phyloP scores from a whole-genome alignment of 2,888 invertebrate species.

The Eupithecia tripunctaria region DNA sequence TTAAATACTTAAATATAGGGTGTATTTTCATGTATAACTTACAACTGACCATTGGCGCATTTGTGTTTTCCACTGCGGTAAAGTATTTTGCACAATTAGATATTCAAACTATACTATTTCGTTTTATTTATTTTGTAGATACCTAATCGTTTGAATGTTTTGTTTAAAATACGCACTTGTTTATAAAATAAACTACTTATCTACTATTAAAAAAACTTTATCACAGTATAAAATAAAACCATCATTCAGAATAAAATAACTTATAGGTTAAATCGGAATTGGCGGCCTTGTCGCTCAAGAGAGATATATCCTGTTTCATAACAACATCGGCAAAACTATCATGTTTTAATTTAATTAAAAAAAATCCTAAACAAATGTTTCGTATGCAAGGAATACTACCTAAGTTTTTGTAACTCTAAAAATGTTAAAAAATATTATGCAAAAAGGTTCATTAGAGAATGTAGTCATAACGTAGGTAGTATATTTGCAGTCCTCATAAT shows the following conservation, averaged over 20 bases:
- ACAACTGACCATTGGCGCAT: neutral
- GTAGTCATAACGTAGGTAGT: neutral
- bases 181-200: too few relatives aligned
- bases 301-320: too few relatives aligned
- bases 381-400: neutral
- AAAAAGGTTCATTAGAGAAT: neutral
- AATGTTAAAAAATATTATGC: neutral
- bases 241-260: too few relatives aligned
- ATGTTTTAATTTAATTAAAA: too few relatives aligned
- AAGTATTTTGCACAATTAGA: neutral
- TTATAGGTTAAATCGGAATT: too few relatives aligned
- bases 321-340: too few relatives aligned
- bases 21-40: constrained; percentile 1
- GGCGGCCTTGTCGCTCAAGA: too few relatives aligned
- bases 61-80: neutral
- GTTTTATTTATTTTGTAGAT: too few relatives aligned
- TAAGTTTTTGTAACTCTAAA: neutral
- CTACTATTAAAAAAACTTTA: too few relatives aligned
- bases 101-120: neutral
- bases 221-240: too few relatives aligned
- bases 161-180: too few relatives aligned
- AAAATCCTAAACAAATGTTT: neutral
- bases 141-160: too few relatives aligned
- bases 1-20: neutral
- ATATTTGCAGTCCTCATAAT: constrained; percentile 14